These are phyloP conservation scores for Nycticebus coucang DNA, from an alignment of 2,113 vertebrate species.

Conservation along the genomic window DNA sequence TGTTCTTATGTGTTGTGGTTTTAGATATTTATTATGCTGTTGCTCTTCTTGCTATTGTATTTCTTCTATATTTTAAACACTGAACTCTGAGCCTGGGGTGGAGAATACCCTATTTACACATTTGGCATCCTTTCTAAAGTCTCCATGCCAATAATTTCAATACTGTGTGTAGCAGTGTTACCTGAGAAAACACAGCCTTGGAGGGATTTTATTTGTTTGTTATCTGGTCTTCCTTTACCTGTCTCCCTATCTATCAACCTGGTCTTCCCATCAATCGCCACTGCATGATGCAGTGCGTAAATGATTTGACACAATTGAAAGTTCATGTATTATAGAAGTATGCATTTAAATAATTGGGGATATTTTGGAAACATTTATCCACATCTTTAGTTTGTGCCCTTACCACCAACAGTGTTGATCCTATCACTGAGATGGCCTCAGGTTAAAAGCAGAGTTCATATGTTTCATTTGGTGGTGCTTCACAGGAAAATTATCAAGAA, in stretches of 20 bases:
- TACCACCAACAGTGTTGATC: not conserved
- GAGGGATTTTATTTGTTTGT: not conserved
- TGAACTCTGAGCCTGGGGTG: not conserved
- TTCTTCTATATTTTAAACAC: not conserved
- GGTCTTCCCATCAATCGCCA: not conserved
- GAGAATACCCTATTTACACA: not conserved
- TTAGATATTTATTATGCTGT: not conserved
- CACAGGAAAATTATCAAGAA: not conserved
- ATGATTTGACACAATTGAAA: not conserved
- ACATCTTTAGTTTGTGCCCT: not conserved
- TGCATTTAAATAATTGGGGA: not conserved
- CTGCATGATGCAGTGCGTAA: not conserved
- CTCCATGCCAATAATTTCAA: not conserved
- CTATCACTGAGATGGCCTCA: not conserved
- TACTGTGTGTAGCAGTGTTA: not conserved
- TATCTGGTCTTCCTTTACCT: not conserved
- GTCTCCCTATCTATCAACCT: not conserved
- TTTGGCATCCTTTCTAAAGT: not conserved
- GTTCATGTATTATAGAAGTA: not conserved
- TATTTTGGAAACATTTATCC: not conserved
- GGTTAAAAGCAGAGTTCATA: not conserved
- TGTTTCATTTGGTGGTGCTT: not conserved
- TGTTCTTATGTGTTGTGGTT: not conserved
- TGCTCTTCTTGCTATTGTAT: not conserved
- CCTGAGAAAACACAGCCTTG: not conserved